Percentiles rank a stretch among this genome's conserved stretches.
Evolutionary conservation across 30 jellyfish, hydroid and myxozoan species (phyloP).

Genomic region (Cassiopea xamachana): DNA sequence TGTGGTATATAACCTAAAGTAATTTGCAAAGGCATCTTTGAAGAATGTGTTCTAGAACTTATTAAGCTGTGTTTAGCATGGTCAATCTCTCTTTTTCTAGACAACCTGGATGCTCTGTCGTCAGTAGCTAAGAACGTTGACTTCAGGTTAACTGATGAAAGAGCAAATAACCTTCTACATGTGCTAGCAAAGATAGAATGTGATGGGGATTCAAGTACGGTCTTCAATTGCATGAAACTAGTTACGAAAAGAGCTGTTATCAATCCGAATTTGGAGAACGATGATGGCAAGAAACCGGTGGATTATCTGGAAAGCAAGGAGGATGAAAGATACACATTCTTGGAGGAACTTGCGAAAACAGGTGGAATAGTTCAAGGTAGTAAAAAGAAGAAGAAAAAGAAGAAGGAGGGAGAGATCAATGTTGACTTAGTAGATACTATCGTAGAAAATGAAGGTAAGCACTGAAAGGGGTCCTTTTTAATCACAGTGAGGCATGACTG

Average conservation of each 20-base stretch:
- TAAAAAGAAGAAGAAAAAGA: conserved; percentile 54
- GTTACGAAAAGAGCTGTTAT: conserved; percentile 13
- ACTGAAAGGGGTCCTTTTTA: too few species aligned
- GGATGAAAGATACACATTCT: conserved; percentile 35
- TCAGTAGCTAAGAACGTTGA: conserved; percentile 27
- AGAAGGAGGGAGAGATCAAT: conserved; percentile 45
- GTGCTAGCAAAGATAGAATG: conserved; percentile 45
- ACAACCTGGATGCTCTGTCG: conserved; percentile 30
- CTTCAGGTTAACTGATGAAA: conserved; percentile 17
- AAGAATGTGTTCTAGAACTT: too few species aligned
- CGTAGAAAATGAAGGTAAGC: background rate
- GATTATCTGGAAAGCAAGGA: background rate
- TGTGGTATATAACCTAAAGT: too few species aligned
- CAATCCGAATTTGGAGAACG: conserved; percentile 34
- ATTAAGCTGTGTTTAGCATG: too few species aligned
- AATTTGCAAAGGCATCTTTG: too few species aligned
- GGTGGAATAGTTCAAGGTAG: background rate
- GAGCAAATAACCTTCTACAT: conserved; percentile 70
- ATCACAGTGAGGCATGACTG: too few species aligned
- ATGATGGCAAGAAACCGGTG: conserved; percentile 32
- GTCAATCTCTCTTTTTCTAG: background rate
- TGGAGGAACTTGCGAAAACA: conserved; percentile 27
- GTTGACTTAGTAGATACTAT: background rate
- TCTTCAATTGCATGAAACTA: conserved; percentile 31
- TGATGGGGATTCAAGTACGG: background rate